A percentile compares a stretch with the other conserved stretches of the same genome.
Evolutionary conservation across 2,113 vertebrate species (phyloP).

Genomic region (Ursus arctos): DNA sequence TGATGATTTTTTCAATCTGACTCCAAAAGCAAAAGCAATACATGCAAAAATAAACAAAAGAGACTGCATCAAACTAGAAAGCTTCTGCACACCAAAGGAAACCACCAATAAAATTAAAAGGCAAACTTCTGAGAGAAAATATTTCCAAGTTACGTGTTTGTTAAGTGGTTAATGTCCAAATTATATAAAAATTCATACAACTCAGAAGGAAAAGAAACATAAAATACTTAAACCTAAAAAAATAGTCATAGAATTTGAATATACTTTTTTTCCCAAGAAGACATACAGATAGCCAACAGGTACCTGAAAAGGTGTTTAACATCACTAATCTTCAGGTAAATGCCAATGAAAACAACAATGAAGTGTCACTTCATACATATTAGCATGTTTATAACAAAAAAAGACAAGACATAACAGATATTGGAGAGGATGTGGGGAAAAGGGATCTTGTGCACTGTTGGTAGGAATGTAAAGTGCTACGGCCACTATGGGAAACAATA

Average conservation of each 20-base stretch:
- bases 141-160: background rate
- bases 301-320: background rate
- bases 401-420: background rate
- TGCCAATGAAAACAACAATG: background rate
- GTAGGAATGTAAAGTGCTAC: background rate
- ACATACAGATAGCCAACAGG: background rate
- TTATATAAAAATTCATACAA: background rate
- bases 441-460: background rate
- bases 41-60: background rate
- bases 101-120: background rate
- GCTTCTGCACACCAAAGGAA: background rate
- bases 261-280: background rate
- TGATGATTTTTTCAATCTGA: background rate
- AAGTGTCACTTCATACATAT: background rate
- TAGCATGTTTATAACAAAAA: background rate
- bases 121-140: background rate
- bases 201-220: background rate
- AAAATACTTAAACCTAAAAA: background rate
- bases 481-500: background rate
- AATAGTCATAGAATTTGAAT: background rate
- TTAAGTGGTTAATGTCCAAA: background rate
- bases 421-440: background rate
- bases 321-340: background rate
- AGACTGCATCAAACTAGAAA: background rate
- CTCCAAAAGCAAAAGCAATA: background rate